Evolutionary conservation across 2,113 vertebrate genomes (phyloP), one percentile per base, ranked within the genome.

Genomic region (Marmota monax): DNA sequence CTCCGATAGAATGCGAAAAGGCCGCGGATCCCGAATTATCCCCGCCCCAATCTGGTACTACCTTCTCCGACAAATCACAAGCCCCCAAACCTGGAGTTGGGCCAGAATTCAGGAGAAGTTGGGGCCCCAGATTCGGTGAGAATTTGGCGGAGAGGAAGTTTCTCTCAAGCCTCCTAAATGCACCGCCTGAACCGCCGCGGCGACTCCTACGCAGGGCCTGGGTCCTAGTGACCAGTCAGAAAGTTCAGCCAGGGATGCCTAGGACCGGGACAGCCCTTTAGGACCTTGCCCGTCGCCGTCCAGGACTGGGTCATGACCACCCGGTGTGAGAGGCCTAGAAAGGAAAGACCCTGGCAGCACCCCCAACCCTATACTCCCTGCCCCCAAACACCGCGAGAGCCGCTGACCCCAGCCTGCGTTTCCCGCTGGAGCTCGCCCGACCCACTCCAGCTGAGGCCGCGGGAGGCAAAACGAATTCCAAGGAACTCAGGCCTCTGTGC

Each of bases 391-490:
- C 45, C 25, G 2, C 10, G 7, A 84, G 56, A 42, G 58, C 37
- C 4, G 23, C 87, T 39, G 70, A 88, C 67, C 82, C 85, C 65
- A 65, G 79, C 45, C 58, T 34, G 9, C 4, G 25, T 27, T 84
- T 70, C 82, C 34, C 53, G 16, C 67, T 34, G 5, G 4, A 29
- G 79, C 70, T 70, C 73, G 23, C 58, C 56, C 5, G 69, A 85
- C 72, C 61, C 85, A 37, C 4, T 20, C 79, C 84, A n/a, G 65
- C 56, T 32, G 9, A 76, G 70, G 89, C 72, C 27, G 23, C 76
- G 4, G 65, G n/a, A 93, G 45, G 51, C 92, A 91, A 95, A 98
- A 98, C 98, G 97, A 98, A 97, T 97, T 94, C 61, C 84, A 48
- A 87, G n/a, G 42, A 5, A 76, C 48, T 27, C 45, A 79, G 58